phyloP scores from a whole-genome alignment of 2,888 invertebrate species.

The Chelonus formosanus region DNA sequence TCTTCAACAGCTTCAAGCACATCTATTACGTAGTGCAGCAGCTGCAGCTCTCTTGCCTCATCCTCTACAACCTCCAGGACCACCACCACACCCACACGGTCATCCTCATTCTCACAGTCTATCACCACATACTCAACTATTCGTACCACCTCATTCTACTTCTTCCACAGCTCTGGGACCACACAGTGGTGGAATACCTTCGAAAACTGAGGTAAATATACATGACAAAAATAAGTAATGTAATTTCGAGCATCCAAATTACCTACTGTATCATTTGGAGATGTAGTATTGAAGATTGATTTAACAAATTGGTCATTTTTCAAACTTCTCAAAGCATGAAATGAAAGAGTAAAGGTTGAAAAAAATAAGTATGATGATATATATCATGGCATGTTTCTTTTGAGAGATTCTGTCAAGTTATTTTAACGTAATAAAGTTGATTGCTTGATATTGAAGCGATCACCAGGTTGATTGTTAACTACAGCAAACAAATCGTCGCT shows the following conservation, averaged over 20 bases:
- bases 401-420: constrained; percentile 2
- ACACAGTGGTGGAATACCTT: constrained; percentile 53
- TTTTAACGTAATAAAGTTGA: constrained; percentile 13
- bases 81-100: constrained; percentile 55
- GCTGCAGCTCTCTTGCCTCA: constrained; percentile 67
- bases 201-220: constrained; percentile 57
- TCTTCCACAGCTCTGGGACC: constrained; percentile 53
- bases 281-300: too few species aligned
- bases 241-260: too few species aligned
- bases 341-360: too few species aligned
- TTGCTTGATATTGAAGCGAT: constrained; percentile 17
- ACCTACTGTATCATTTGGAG: too few species aligned
- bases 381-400: not conserved
- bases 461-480: constrained; percentile 19
- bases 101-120: constrained; percentile 56
- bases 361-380: too few species aligned
- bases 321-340: too few species aligned
- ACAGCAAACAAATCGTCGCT: constrained; percentile 26
- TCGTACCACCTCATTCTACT: constrained; percentile 59
- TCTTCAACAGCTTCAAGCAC: constrained; percentile 81
- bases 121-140: constrained; percentile 59
- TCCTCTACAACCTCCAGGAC: constrained; percentile 64
- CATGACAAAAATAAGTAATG: not conserved
- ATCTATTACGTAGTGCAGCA: constrained; percentile 75
- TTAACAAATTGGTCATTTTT: too few species aligned